Conservation (phyloP, 2,888 invertebrate genomes). For the Leucoma salicis region DNA sequence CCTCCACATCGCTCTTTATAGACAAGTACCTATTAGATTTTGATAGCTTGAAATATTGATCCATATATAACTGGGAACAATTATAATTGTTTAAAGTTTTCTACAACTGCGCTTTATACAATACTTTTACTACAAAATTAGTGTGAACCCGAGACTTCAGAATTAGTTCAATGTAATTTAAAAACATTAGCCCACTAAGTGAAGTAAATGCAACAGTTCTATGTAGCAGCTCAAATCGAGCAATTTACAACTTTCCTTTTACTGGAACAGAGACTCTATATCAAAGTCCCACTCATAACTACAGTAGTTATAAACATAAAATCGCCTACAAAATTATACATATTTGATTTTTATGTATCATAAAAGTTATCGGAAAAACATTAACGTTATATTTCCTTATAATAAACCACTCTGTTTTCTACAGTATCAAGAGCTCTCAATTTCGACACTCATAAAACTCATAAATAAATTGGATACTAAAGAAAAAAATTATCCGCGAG, state of each 20-base stretch:
- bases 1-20: conserved; percentile 21
- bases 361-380: conserved; percentile 36
- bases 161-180: too few relatives aligned
- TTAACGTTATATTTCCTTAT: conserved; percentile 32
- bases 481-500: conserved; percentile 37
- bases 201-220: too few relatives aligned
- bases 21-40: conserved; percentile 4
- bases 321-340: conserved; percentile 21
- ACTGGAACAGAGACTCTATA: too few relatives aligned
- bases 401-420: conserved; percentile 32
- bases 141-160: too few relatives aligned
- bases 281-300: conserved; percentile 17
- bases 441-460: conserved; percentile 43
- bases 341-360: conserved; percentile 26
- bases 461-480: conserved; percentile 49
- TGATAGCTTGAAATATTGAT: conserved; percentile 5
- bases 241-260: too few relatives aligned
- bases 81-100: background rate
- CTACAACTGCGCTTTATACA: too few relatives aligned
- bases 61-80: background rate
- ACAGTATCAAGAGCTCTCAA: conserved; percentile 32
- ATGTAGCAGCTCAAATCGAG: too few relatives aligned
- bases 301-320: conserved; percentile 24
- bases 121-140: too few relatives aligned
- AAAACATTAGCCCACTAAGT: too few relatives aligned